Evolutionary conservation across 2,888 invertebrate species (phyloP), one percentile per base, ranked within the genome.

Genomic region (Epirrhoe tristata): DNA sequence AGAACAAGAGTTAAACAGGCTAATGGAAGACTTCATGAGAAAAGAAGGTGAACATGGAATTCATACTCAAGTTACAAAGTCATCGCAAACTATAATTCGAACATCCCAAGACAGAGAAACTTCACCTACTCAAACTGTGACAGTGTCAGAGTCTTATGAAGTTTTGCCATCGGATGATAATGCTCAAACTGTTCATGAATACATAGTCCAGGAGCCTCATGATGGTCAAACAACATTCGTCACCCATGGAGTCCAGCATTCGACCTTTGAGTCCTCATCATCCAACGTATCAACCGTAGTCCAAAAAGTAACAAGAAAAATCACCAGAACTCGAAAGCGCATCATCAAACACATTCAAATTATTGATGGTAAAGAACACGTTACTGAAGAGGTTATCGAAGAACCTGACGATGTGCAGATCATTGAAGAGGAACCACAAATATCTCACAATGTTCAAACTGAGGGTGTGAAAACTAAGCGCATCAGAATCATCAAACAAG

Each of bases 301-400:
- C 0, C 96, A 97, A 81, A 97, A 96, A 84, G 96, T 97, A 0
- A 96, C 97, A 0, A 94, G 96, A 78, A 95, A 96, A 82, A 95
- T 97, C 12, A 96, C 97, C 34, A 94, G 96, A 70, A 96, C 95
- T 77, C 96, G 95, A 32, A 94, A 96, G 66, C 95, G 96, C 75
- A 96, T 97, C 16, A 96, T 98, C 52, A 95, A 96, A 76, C 96
- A 96, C 75, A 95, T 97, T 14, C 95, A 96, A 31, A 95, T 97
- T 6, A 95, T 97, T 68, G 96, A 98, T 83, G 98, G 98, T 0
- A 96, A 97, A 86, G 97, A 98, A 86, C 96, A 96, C 70, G 94
- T 97, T 0, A 96, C 96, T 0, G 97, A 98, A 88, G 97, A 98
- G 89, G 92, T 97, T 0, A 95, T 97, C 60, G 97, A 98, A 80